Evolutionary conservation across 2,888 invertebrate genomes (phyloP).

Genomic region (Mythimna albipuncta): DNA sequence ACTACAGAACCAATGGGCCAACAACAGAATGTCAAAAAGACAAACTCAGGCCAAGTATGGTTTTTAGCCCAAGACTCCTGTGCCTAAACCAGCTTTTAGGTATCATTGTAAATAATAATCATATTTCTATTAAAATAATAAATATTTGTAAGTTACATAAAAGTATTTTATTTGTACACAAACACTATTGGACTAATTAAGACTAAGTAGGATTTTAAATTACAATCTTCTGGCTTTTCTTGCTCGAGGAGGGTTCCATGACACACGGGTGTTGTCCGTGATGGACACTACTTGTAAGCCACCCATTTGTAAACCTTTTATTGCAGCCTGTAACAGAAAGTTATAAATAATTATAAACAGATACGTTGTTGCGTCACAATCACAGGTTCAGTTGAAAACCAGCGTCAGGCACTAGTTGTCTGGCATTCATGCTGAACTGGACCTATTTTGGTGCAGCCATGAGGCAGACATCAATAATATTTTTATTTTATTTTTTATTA

Average conservation of each 20-base stretch:
- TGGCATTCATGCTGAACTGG: too few relatives aligned
- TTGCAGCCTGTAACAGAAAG: constrained; percentile 93
- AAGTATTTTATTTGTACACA: constrained; percentile 58
- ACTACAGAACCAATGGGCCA: constrained; percentile 98
- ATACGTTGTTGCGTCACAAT: too few relatives aligned
- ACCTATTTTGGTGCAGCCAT: too few relatives aligned
- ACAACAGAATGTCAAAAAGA: constrained; percentile 95
- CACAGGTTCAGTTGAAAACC: too few relatives aligned
- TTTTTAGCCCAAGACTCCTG: constrained; percentile 90
- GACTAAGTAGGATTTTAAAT: constrained; percentile 65
- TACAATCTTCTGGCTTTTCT: constrained; percentile 96
- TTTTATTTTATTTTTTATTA: too few relatives aligned
- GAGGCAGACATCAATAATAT: too few relatives aligned
- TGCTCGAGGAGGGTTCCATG: constrained; percentile 95
- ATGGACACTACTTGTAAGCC: constrained; percentile 97
- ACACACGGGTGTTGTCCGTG: constrained; percentile 97
- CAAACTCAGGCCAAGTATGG: constrained; percentile 99
- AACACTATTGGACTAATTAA: constrained; percentile 52
- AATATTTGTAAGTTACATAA: constrained; percentile 30
- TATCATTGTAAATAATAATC: constrained; percentile 40
- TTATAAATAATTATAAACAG: constrained; percentile 11
- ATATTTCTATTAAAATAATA: constrained; percentile 43
- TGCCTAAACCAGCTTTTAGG: neutral
- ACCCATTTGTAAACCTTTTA: constrained; percentile 98
- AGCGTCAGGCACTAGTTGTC: too few relatives aligned